Base-by-base conservation (phyloP, 2,113 vertebrate species). In the Cariama cristata region DNA sequence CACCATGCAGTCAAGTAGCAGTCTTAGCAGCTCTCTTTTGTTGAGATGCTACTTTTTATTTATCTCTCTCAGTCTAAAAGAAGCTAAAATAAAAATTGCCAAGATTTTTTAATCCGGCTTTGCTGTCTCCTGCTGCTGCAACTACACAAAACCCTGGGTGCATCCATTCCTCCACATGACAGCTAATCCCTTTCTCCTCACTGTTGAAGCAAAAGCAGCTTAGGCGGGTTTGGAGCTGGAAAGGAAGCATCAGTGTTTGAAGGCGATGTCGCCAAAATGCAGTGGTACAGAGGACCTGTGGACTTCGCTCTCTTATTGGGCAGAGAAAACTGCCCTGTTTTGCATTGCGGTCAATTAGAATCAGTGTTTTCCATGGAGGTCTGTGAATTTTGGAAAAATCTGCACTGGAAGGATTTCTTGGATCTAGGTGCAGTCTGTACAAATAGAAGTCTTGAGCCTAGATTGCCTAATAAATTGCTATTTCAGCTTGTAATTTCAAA, bases 251-350 rank as follows among this genome's bases (percentile, higher is more conserved):
- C 20, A 3, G 38, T 4, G 18, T 50, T 90, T 73, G 72, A 72
- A 76, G 44, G 40, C 90, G 14, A 13, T 16, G 49, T 44, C 68
- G n/a, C 35, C 4, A 4, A 26, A 86, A 86, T 26, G 42, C 38
- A 40, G 4, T 13, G 10, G n/a, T n/a, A 28, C 14, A n/a, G 68
- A 38, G 35, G 5, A 62, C 23, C 23, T 67, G 26, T 28, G 44
- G 63, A 12, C 21, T 63, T 55, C 0, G 0, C 9, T 67, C 4
- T 44, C 40, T n/a, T 19, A 22, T 52, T 2, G 3, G 28, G 18
- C 8, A 79, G 33, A 58, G 49, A 62, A 50, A 49, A 14, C 8
- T 49, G 14, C 44, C 35, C 18, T 23, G 4, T 5, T 94, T 59
- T 52, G 38, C 22, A 9, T 0, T 4, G 23, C 42, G 35, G 5